These are phyloP conservation scores for Sebastes trivittatus DNA, from an alignment of 2,797 vertebrate genomes.

Conservation along the genomic window DNA sequence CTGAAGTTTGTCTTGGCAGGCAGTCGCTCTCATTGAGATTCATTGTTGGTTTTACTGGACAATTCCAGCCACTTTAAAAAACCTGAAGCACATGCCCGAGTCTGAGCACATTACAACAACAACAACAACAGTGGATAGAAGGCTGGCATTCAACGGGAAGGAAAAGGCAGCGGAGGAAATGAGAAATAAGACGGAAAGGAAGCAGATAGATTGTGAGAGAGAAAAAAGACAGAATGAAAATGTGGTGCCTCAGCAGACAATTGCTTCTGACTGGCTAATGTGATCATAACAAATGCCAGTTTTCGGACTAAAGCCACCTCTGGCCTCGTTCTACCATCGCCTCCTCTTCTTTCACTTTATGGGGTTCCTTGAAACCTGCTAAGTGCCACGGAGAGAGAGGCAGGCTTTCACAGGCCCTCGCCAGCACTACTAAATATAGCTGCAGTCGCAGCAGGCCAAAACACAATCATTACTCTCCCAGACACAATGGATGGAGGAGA, in stretches of 20 bases:
- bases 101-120: constrained; percentile 20
- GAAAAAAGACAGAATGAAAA: constrained; percentile 20
- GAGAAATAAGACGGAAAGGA: neutral
- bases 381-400: constrained; percentile 58
- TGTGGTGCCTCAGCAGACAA: constrained; percentile 2
- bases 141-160: constrained; percentile 4
- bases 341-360: constrained; percentile 20
- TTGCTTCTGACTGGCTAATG: constrained; percentile 42
- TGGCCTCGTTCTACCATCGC: neutral
- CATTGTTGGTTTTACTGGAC: constrained; percentile 66
- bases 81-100: constrained; percentile 43
- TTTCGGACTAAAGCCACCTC: constrained; percentile 36
- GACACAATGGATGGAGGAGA: constrained; percentile 57
- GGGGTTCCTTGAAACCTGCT: constrained; percentile 68
- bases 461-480: constrained; percentile 76
- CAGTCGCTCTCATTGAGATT: constrained; percentile 63
- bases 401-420: constrained; percentile 62
- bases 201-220: neutral
- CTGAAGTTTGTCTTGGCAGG: constrained; percentile 68
- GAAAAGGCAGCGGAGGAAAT: neutral
- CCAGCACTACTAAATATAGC: constrained; percentile 77
- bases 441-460: constrained; percentile 67
- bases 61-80: constrained; percentile 55
- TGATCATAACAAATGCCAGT: constrained; percentile 13
- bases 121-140: constrained; percentile 5